A percentile compares a stretch with the other conserved stretches of the same genome.
Evolutionary conservation across 2,888 invertebrate genomes (phyloP).

Genomic region (Drosophila aldrichi): DNA sequence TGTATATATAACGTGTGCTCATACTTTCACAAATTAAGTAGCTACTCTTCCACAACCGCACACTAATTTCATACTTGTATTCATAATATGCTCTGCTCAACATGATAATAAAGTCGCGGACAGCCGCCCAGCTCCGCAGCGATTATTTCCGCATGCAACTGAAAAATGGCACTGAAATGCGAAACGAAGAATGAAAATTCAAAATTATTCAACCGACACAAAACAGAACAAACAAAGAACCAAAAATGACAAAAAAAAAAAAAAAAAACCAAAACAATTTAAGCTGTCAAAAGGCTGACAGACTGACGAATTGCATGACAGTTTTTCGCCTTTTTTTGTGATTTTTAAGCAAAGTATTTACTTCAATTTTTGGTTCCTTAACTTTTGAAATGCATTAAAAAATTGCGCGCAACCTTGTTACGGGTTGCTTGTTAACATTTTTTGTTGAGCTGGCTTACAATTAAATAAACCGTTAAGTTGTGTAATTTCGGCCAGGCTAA

Average conservation of each 20-base stretch:
- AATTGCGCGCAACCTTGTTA: slow-evolving; percentile 39
- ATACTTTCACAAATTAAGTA: slow-evolving; percentile 10
- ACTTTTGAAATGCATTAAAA: slow-evolving; percentile 50
- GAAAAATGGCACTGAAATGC: slow-evolving; percentile 41
- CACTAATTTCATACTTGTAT: slow-evolving; percentile 7
- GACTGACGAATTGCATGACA: slow-evolving; percentile 67
- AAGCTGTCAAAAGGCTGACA: slow-evolving; percentile 69
- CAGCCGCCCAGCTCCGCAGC: slow-evolving; percentile 32
- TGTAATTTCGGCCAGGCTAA: slow-evolving; percentile 63
- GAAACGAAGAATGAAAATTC: slow-evolving; percentile 49
- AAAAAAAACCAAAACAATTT: slow-evolving; percentile 39
- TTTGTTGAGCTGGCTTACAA: slow-evolving; percentile 34
- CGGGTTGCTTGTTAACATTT: slow-evolving; percentile 24
- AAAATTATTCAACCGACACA: slow-evolving; percentile 39
- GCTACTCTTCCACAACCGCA: neutral
- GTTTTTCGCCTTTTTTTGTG: slow-evolving; percentile 12
- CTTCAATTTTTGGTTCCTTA: slow-evolving; percentile 28
- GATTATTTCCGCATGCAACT: slow-evolving; percentile 70
- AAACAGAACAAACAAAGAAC: slow-evolving; percentile 51
- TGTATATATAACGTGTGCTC: neutral
- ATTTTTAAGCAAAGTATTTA: slow-evolving; percentile 16
- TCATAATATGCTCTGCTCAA: slow-evolving; percentile 25
- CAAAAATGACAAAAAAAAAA: slow-evolving; percentile 8
- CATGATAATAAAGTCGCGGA: slow-evolving; percentile 37
- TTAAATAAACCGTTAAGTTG: slow-evolving; percentile 75